Evolutionary conservation across 1,140 invertebrate genomes (phyloP), one percentile per base, ranked within the genome.

Genomic region (Papilio helenus): DNA sequence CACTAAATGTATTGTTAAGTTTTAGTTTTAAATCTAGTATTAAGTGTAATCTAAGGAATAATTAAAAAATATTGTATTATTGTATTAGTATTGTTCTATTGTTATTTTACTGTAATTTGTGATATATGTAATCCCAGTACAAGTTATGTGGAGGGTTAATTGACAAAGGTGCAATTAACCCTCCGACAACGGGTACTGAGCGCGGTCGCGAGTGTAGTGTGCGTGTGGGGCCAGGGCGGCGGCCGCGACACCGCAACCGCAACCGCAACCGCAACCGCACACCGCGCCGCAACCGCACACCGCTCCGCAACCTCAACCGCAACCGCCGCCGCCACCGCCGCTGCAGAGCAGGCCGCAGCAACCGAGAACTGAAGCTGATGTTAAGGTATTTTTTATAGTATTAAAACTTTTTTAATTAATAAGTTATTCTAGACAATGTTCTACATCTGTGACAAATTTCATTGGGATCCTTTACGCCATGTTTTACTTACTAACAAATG

Each of bases 141-240:
- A 42, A 23, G 42, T 73, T 2, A 55, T 20, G 4, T 29, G 81
- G 87, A 80, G 86, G 86, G 85, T 83, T 86, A 84, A 88, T 87
- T 89, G 88, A 85, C 87, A 61, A 23, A 55, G 81, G 39, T 55
- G 83, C 85, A 86, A 86, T 87, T 84, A 85, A 79, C 82, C 88
- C 85, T 87, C 85, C 83, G 79, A 12, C 49, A 78, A 87, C 85
- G 83, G 86, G 86, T 89, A 87, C 87, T 88, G 88, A 88, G 86
- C 80, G 86, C 80, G 51, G 74, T 76, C 49, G 79, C 79, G 79
- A 76, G 79, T 80, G 73, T 80, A 76, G 74, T 76, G 73, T 80
- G 79, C 76, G 79, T 80, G 79, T 68, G 58, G 73, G 79, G 79
- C 73, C 51, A 80, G 79, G 79, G 58, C 79, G 72, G 79, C 74